Percentiles rank a stretch among this genome's conserved stretches.
Conservation (phyloP, 2,888 invertebrate species). For the Thyatira batis region DNA sequence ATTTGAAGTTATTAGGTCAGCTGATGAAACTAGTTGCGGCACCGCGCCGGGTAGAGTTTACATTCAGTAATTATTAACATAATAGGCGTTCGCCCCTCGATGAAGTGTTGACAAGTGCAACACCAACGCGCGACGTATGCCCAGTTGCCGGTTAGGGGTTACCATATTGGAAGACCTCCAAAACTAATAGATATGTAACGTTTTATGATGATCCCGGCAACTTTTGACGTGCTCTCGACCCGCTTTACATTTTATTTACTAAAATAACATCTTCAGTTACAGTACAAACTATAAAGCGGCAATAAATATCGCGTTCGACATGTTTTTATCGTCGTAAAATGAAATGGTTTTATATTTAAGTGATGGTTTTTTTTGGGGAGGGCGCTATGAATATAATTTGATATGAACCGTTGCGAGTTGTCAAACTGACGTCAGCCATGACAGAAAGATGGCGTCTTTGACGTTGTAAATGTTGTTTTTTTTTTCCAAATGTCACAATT, state of each 20-base stretch:
- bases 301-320: slow-evolving; percentile 59
- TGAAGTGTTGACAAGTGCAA: slow-evolving; percentile 1
- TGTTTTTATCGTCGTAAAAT: slow-evolving; percentile 53
- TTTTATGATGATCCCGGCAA: slow-evolving; percentile 53
- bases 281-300: slow-evolving; percentile 52
- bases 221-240: slow-evolving; percentile 36
- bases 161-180: slow-evolving; percentile 63
- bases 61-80: slow-evolving; percentile 26
- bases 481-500: slow-evolving; percentile 31
- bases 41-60: slow-evolving; percentile 29
- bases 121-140: neutral
- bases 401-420: slow-evolving; percentile 14
- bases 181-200: slow-evolving; percentile 57
- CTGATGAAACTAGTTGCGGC: slow-evolving; percentile 62
- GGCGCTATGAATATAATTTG: slow-evolving; percentile 2
- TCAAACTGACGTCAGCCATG: slow-evolving; percentile 8
- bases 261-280: slow-evolving; percentile 66
- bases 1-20: slow-evolving; percentile 74
- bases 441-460: slow-evolving; percentile 21
- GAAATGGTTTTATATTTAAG: slow-evolving; percentile 33
- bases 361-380: slow-evolving; percentile 1
- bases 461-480: slow-evolving; percentile 38
- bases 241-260: slow-evolving; percentile 61
- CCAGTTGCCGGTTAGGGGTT: neutral
- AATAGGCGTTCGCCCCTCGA: slow-evolving; percentile 1